Percentiles rank a stretch among this genome's conserved stretches.
phyloP scores from a whole-genome alignment of 2,888 invertebrate genomes.

The Brenthis ino region DNA sequence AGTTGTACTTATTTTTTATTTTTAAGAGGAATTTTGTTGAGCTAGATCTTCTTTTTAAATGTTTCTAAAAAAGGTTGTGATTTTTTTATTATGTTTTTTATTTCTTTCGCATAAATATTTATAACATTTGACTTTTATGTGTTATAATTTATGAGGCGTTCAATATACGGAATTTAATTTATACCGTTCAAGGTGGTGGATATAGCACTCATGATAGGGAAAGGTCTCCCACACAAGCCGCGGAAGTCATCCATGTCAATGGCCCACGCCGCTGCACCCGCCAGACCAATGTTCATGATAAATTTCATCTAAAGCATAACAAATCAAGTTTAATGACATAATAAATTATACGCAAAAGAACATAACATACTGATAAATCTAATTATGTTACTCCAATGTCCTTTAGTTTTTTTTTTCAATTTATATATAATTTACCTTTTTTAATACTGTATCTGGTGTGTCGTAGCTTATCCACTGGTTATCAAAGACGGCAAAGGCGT shows the following conservation, averaged over 20 bases:
- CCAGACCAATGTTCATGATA: slow-evolving; percentile 83
- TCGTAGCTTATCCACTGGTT: slow-evolving; percentile 93
- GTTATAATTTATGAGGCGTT: too few species aligned
- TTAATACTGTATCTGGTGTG: slow-evolving; percentile 84
- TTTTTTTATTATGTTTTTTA: slow-evolving; percentile 35
- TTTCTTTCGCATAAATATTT: too few species aligned
- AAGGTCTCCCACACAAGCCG: slow-evolving; percentile 87
- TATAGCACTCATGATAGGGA: slow-evolving; percentile 86
- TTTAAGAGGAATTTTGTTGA: too few species aligned
- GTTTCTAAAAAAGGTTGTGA: too few species aligned
- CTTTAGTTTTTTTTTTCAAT: too few species aligned
- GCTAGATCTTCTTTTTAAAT: too few species aligned
- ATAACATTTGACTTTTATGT: too few species aligned
- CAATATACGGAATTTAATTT: too few species aligned
- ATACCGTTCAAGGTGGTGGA: slow-evolving; percentile 79
- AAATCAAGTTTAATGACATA: background rate
- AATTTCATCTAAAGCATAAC: slow-evolving; percentile 81
- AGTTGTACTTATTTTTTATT: too few species aligned
- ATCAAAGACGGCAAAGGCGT: slow-evolving; percentile 85
- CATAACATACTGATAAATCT: too few species aligned
- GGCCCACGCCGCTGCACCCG: slow-evolving; percentile 87
- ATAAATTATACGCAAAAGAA: background rate
- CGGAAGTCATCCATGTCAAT: slow-evolving; percentile 91
- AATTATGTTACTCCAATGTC: too few species aligned
- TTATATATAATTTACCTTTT: slow-evolving; percentile 80